Evolutionary conservation across 2,797 vertebrate species (phyloP).

Genomic region (Hybognathus amarus): DNA sequence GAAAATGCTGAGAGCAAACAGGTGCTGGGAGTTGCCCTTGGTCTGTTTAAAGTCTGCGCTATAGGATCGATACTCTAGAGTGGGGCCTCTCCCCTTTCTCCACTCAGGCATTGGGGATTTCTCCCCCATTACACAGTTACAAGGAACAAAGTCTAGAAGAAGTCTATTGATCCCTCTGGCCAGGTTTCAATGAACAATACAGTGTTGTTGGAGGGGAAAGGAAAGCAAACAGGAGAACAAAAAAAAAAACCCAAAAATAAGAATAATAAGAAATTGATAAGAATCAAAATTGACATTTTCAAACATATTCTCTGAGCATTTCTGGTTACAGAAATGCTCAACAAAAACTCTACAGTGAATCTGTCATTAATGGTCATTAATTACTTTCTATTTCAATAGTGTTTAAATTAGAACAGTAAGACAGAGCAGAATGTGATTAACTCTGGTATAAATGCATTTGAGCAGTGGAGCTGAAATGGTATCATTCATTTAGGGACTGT

Average conservation of each 20-base stretch:
- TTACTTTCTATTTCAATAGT: conserved; percentile 7
- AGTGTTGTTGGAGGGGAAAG: neutral
- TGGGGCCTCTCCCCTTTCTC: conserved; percentile 37
- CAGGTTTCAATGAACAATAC: conserved; percentile 38
- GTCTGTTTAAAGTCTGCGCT: conserved; percentile 29
- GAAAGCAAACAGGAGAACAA: neutral
- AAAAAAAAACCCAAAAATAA: neutral
- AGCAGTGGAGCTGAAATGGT: conserved; percentile 36
- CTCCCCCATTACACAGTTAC: conserved; percentile 42
- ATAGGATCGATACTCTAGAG: conserved; percentile 56
- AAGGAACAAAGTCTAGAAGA: conserved; percentile 34
- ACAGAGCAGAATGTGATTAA: conserved; percentile 26
- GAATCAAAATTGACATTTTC: neutral
- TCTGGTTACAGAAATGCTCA: neutral
- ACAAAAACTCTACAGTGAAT: neutral
- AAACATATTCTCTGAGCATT: neutral
- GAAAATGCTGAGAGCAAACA: neutral
- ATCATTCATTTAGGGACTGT: conserved; percentile 44
- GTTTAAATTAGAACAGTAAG: conserved; percentile 19
- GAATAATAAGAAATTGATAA: too few relatives aligned
- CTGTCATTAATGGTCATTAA: conserved; percentile 13
- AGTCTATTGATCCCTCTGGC: conserved; percentile 54
- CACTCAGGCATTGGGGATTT: conserved; percentile 40
- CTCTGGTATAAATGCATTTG: conserved; percentile 33
- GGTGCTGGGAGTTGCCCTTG: conserved; percentile 46